Conservation (phyloP, 2,797 vertebrate species). For the Poeciliopsis infans region DNA sequence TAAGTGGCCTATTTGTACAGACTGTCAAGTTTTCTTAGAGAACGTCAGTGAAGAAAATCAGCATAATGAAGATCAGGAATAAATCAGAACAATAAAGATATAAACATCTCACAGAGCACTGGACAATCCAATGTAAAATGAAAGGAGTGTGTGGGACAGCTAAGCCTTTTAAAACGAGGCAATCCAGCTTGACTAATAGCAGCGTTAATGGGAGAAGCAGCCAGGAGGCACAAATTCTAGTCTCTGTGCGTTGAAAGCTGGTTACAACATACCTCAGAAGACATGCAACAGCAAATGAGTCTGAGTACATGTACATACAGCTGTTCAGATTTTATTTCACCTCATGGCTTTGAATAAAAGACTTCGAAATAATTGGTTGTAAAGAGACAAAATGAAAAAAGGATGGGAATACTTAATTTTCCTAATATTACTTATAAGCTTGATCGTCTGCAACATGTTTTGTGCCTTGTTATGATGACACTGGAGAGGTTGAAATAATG, state of each 20-base stretch:
- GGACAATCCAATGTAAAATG: neutral
- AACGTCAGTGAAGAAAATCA: too few species aligned
- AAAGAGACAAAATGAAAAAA: neutral
- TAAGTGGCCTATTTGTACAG: neutral
- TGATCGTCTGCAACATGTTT: neutral
- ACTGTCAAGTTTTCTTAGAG: neutral
- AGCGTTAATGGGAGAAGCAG: neutral
- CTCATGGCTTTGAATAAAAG: neutral
- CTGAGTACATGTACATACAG: neutral
- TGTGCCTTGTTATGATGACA: neutral
- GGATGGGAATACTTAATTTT: neutral
- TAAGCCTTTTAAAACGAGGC: neutral
- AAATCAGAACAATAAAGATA: neutral
- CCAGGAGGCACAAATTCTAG: neutral
- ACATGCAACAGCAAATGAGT: neutral
- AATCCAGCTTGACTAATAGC: neutral
- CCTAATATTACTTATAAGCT: neutral
- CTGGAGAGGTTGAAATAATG: neutral
- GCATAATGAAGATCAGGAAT: too few species aligned
- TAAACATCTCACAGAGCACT: neutral
- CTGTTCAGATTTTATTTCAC: neutral
- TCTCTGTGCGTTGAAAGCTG: neutral
- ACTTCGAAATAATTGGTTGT: neutral
- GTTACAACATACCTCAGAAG: neutral
- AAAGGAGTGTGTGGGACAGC: neutral